These are phyloP conservation scores for Pelusios castaneus DNA, from an alignment of 2,113 vertebrate species.

Conservation along the genomic window DNA sequence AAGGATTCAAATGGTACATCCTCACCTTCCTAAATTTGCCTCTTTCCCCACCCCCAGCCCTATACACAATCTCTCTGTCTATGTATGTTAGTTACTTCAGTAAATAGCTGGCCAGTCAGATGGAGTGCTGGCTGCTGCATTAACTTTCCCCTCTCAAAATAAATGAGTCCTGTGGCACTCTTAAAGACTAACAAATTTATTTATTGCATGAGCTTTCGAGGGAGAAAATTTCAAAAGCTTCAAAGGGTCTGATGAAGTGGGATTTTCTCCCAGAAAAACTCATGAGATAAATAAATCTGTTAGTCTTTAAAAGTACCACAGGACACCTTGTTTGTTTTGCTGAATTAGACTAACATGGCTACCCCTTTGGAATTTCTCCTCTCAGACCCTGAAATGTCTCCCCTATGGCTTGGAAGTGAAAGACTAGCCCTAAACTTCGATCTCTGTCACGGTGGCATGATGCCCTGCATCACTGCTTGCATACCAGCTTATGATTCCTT, in stretches of 20 bases:
- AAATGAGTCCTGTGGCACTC: no score
- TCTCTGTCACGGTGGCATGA: neutral
- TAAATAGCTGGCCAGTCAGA: neutral
- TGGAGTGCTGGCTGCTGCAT: constrained; percentile 13
- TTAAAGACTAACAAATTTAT: no score
- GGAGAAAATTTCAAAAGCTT: no score
- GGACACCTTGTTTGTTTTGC: no score
- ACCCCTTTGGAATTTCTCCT: no score
- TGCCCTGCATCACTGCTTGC: constrained; percentile 2
- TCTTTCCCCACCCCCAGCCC: neutral
- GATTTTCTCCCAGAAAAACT: no score
- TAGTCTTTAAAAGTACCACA: no score
- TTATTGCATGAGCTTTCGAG: no score
- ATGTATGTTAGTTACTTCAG: neutral
- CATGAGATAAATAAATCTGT: no score
- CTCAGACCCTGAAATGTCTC: constrained; percentile 1
- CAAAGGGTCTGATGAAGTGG: no score
- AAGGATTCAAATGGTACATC: constrained; percentile 47
- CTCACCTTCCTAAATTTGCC: constrained; percentile 49
- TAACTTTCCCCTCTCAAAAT: constrained; percentile 37
- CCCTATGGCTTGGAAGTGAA: constrained; percentile 10
- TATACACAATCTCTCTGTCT: neutral
- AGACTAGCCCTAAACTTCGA: constrained; percentile 31
- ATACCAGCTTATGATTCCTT: neutral
- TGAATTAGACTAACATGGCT: no score